Percentiles rank a stretch among this genome's conserved stretches.
These are phyloP conservation scores for Lasioglossum leucozonium DNA, from an alignment of 2,888 invertebrate genomes.

Conservation along the genomic window DNA sequence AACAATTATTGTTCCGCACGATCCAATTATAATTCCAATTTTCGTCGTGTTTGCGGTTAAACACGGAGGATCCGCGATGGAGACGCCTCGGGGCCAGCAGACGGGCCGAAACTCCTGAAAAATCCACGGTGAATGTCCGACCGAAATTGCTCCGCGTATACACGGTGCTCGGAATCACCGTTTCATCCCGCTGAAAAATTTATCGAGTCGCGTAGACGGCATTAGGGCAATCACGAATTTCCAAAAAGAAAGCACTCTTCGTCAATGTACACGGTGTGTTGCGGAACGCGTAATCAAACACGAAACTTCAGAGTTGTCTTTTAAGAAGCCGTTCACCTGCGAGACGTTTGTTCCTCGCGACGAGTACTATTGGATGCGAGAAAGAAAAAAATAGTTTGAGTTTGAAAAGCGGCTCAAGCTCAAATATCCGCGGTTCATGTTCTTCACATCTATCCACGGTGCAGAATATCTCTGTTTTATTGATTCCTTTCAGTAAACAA, in stretches of 20 bases:
- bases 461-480: no score
- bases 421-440: no score
- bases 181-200: neutral
- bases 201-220: neutral
- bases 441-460: no score
- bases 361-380: no score
- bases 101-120: slow-evolving; percentile 11
- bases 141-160: neutral
- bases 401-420: no score
- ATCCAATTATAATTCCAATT: slow-evolving; percentile 70
- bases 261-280: no score
- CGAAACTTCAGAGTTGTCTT: no score
- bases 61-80: slow-evolving; percentile 29
- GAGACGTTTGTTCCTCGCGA: no score
- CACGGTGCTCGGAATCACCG: neutral
- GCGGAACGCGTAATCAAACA: no score
- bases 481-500: no score
- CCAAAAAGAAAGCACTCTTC: neutral
- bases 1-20: slow-evolving; percentile 54
- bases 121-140: neutral
- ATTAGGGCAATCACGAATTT: neutral
- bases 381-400: no score
- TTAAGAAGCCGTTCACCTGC: no score
- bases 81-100: neutral
- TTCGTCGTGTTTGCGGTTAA: slow-evolving; percentile 54